phyloP scores from a whole-genome alignment of 2,113 vertebrate genomes.

The Channa argus region DNA sequence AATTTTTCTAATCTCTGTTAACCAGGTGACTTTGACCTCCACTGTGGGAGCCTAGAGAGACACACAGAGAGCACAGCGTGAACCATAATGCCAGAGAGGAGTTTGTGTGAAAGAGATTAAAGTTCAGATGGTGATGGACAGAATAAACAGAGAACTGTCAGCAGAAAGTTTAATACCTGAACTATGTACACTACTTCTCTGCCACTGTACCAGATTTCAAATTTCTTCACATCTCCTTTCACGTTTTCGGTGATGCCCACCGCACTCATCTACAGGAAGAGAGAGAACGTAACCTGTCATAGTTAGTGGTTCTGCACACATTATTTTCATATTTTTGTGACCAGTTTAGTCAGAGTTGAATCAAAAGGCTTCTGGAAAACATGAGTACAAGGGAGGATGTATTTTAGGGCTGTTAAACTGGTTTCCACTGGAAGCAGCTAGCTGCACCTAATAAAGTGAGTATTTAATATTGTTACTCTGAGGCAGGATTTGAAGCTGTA shows the following conservation, averaged over 20 bases:
- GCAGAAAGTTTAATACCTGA: slow-evolving; percentile 84
- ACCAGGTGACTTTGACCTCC: slow-evolving; percentile 93
- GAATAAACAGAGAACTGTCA: neutral
- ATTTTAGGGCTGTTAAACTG: neutral
- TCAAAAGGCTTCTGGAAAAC: too few relatives aligned
- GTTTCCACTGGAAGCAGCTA: neutral
- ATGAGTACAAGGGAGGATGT: neutral
- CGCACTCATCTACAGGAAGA: slow-evolving; percentile 88
- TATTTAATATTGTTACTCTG: slow-evolving; percentile 84
- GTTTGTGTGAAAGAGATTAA: neutral
- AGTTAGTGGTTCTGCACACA: neutral
- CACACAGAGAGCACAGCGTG: slow-evolving; percentile 17
- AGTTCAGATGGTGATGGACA: neutral
- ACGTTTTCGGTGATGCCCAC: slow-evolving; percentile 94
- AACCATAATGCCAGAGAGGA: neutral
- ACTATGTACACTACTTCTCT: slow-evolving; percentile 94
- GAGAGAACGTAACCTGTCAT: neutral
- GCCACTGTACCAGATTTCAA: slow-evolving; percentile 95
- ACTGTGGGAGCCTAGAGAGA: slow-evolving; percentile 88
- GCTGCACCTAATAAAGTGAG: neutral
- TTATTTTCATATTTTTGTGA: too few relatives aligned
- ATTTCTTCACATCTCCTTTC: slow-evolving; percentile 95
- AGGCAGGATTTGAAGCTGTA: slow-evolving; percentile 97
- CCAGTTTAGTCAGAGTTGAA: too few relatives aligned
- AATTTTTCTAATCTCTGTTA: slow-evolving; percentile 92